phyloP scores from a whole-genome alignment of 2,797 vertebrate species.

The Cephalopachus bancanus region DNA sequence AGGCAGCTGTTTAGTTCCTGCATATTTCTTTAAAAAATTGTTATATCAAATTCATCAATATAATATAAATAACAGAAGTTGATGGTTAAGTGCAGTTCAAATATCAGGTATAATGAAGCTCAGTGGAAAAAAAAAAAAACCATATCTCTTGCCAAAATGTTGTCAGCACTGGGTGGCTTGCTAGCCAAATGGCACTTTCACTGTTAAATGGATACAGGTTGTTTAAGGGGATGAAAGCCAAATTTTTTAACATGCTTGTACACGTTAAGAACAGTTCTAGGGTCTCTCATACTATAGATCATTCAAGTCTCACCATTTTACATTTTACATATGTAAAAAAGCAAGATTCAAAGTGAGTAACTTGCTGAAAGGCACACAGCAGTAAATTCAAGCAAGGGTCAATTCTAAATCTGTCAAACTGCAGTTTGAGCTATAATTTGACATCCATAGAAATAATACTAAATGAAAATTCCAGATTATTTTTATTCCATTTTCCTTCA shows the following conservation, averaged over 20 bases:
- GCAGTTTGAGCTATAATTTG: conserved; percentile 35
- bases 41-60: conserved; percentile 26
- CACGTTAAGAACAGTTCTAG: not conserved
- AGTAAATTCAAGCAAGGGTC: conserved; percentile 19
- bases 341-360: conserved; percentile 26
- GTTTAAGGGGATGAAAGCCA: conserved; percentile 6
- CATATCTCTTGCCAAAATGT: conserved; percentile 35
- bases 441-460: conserved; percentile 58
- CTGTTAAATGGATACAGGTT: conserved; percentile 54
- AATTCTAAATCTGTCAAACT: conserved; percentile 40
- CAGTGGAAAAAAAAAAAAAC: not conserved
- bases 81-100: conserved; percentile 25
- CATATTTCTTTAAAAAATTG: conserved; percentile 23
- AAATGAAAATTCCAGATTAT: conserved; percentile 40
- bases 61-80: conserved; percentile 48
- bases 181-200: conserved; percentile 50
- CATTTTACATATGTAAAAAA: conserved; percentile 44
- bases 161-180: not conserved
- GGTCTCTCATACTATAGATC: not conserved
- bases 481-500: conserved; percentile 56
- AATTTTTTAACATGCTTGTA: not conserved
- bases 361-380: conserved; percentile 39
- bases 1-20: conserved; percentile 16
- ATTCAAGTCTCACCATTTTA: conserved; percentile 31
- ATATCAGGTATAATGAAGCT: conserved; percentile 7